Conservation (phyloP, 2,797 vertebrate species). For the Halcyon smyrnensis region DNA sequence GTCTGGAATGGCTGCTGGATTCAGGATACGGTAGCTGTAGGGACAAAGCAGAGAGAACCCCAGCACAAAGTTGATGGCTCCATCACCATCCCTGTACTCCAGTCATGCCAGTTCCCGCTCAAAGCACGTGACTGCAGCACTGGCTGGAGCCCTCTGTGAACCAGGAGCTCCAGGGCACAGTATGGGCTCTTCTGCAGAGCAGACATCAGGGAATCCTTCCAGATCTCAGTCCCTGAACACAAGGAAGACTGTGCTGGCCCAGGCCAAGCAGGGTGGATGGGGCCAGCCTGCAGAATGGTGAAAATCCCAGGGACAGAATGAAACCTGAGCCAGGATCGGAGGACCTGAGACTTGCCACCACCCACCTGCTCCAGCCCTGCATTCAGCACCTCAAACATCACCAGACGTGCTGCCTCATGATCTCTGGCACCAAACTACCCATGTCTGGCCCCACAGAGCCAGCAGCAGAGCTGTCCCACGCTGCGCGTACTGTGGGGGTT, state of each 20-base stretch:
- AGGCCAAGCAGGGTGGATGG: neutral
- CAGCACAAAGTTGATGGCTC: neutral
- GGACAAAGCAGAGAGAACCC: neutral
- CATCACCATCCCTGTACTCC: neutral
- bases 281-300: neutral
- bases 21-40: slow-evolving; percentile 90
- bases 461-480: neutral
- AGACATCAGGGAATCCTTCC: neutral
- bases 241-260: neutral
- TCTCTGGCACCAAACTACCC: neutral
- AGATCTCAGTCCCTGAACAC: neutral
- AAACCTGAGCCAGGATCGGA: neutral
- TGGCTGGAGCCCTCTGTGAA: neutral
- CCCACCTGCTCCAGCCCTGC: neutral
- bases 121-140: neutral
- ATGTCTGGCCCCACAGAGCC: neutral
- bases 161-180: neutral
- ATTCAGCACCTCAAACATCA: neutral
- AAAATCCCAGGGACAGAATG: neutral
- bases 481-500: rapidly evolving
- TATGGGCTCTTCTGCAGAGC: neutral
- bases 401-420: neutral
- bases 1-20: slow-evolving; percentile 90
- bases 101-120: neutral
- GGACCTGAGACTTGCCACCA: neutral